phyloP scores from a whole-genome alignment of 1,140 invertebrate genomes.

The Cydia strobilella region DNA sequence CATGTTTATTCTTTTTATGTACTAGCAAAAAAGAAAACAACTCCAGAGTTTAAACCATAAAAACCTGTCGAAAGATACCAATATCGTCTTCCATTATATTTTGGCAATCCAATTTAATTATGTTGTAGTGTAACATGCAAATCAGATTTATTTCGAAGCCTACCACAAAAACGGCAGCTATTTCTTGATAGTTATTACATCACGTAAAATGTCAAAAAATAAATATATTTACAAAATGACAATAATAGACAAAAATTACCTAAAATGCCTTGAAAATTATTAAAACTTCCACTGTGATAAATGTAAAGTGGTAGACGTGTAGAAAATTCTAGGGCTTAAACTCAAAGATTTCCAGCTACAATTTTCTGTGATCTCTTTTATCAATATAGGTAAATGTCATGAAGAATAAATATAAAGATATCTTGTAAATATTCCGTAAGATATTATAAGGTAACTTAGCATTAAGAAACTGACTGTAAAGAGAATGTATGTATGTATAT shows the following conservation, averaged over 20 bases:
- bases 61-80: constrained; percentile 33
- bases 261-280: constrained; percentile 70
- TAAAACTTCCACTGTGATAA: constrained; percentile 76
- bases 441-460: constrained; percentile 48
- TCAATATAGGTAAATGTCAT: constrained; percentile 77
- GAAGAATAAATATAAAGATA: constrained; percentile 62
- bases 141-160: constrained; percentile 46
- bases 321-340: constrained; percentile 74
- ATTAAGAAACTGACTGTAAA: constrained; percentile 70
- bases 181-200: constrained; percentile 26
- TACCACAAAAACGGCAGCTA: constrained; percentile 56
- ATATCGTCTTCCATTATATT: constrained; percentile 74
- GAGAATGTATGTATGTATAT: constrained; percentile 75
- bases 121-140: constrained; percentile 74
- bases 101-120: constrained; percentile 68
- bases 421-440: constrained; percentile 72
- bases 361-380: constrained; percentile 82
- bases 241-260: constrained; percentile 59
- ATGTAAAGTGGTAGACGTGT: constrained; percentile 74
- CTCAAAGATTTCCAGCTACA: constrained; percentile 81
- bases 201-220: constrained; percentile 26
- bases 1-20: constrained; percentile 55
- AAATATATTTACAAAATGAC: constrained; percentile 54
- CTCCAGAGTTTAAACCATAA: constrained; percentile 42
- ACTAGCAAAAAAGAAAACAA: constrained; percentile 61